These are phyloP conservation scores for Anomalospiza imberbis DNA, from an alignment of 2,797 vertebrate species.

Conservation along the genomic window DNA sequence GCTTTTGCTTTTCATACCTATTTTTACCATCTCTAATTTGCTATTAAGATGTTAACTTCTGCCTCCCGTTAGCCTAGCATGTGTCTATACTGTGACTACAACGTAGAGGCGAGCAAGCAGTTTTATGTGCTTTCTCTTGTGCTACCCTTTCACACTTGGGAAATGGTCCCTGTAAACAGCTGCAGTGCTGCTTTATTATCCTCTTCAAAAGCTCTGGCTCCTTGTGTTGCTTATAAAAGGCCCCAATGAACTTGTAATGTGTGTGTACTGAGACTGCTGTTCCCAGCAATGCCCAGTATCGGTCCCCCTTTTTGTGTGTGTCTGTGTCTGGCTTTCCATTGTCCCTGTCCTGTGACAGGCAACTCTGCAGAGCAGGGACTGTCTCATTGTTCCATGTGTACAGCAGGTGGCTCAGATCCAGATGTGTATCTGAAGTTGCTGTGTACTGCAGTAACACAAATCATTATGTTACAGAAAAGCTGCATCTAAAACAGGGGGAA, in stretches of 20 bases:
- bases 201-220: conserved; percentile 18
- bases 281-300: neutral
- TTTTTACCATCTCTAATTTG: conserved; percentile 64
- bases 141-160: conserved; percentile 43
- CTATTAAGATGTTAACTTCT: conserved; percentile 64
- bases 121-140: conserved; percentile 33
- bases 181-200: conserved; percentile 52
- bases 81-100: neutral
- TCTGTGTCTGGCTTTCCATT: neutral
- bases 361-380: neutral
- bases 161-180: conserved; percentile 55
- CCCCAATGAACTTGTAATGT: conserved; percentile 3
- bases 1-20: conserved; percentile 64
- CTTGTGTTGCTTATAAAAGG: conserved; percentile 49
- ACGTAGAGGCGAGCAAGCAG: neutral
- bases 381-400: neutral
- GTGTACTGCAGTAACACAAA: neutral
- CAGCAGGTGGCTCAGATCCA: conserved; percentile 24
- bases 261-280: neutral
- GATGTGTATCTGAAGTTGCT: conserved; percentile 2
- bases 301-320: neutral
- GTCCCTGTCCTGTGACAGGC: neutral
- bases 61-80: conserved; percentile 12
- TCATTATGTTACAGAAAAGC: neutral
- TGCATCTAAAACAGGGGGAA: neutral